Percentiles rank a stretch among this genome's conserved stretches.
These are phyloP conservation scores for Parotia lawesii DNA, from an alignment of 2,113 vertebrate genomes.

Conservation along the genomic window DNA sequence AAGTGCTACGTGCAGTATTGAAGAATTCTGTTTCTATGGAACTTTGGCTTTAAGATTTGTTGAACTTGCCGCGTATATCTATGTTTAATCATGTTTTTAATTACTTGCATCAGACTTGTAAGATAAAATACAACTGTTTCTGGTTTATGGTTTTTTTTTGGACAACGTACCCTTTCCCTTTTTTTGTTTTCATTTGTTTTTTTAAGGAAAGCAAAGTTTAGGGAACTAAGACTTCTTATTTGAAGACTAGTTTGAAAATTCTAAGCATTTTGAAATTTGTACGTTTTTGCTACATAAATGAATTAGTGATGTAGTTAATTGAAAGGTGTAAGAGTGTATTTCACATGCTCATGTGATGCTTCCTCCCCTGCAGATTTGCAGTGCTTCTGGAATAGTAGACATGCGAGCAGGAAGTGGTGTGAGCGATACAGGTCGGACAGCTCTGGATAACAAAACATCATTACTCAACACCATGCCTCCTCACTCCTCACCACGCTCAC, in stretches of 20 bases:
- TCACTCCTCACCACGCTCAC: constrained; percentile 84
- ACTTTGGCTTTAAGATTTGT: not conserved
- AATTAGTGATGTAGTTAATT: not conserved
- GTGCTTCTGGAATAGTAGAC: constrained; percentile 74
- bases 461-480: constrained; percentile 88
- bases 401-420: constrained; percentile 71
- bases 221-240: not conserved
- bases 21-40: not conserved
- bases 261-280: not conserved
- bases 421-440: constrained; percentile 81
- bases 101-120: not conserved
- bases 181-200: not conserved
- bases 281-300: not conserved
- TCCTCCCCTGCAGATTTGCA: constrained; percentile 56
- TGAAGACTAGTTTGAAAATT: not conserved
- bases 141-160: not conserved
- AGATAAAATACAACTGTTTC: not conserved
- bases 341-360: accelerated
- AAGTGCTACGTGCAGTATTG: not conserved
- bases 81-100: not conserved
- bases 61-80: not conserved
- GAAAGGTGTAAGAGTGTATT: not conserved
- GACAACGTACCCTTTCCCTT: accelerated
- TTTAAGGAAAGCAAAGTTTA: not conserved
- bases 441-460: constrained; percentile 91